phyloP scores from a whole-genome alignment of 2,113 vertebrate species.

The Cyprinus carpio region DNA sequence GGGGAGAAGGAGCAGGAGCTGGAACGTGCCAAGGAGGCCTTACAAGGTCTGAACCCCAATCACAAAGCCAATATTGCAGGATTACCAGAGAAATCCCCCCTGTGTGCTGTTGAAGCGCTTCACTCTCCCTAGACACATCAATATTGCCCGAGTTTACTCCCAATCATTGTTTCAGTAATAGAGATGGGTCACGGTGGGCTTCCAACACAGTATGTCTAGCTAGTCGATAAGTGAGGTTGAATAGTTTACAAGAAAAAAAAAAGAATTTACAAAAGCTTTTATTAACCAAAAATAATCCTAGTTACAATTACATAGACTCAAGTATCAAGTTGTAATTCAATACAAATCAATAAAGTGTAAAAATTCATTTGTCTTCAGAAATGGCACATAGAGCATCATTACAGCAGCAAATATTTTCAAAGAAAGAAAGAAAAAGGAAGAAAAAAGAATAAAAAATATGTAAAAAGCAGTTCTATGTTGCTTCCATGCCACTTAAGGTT shows the following conservation, averaged over 20 bases:
- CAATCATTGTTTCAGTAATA: constrained; percentile 3
- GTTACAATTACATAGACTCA: too few species aligned
- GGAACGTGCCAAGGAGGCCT: constrained; percentile 90
- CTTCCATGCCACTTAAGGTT: too few species aligned
- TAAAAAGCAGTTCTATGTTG: too few species aligned
- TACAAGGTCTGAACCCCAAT: constrained; percentile 83
- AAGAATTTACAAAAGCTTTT: too few species aligned
- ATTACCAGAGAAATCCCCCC: constrained; percentile 23
- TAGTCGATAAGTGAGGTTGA: neutral
- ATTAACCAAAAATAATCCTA: too few species aligned
- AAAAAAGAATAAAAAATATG: too few species aligned
- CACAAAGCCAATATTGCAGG: constrained; percentile 34
- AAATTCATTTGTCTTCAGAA: too few species aligned
- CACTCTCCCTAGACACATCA: constrained; percentile 12
- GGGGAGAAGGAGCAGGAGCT: constrained; percentile 94
- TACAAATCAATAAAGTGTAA: too few species aligned
- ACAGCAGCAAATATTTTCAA: too few species aligned
- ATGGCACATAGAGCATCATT: too few species aligned
- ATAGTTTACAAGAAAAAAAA: neutral
- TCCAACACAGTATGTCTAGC: neutral
- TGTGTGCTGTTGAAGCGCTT: neutral
- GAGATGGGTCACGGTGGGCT: neutral
- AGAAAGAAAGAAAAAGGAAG: too few species aligned
- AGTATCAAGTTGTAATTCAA: too few species aligned
- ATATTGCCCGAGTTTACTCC: neutral